Evolutionary conservation across 1,140 invertebrate genomes (phyloP), one percentile per base, ranked within the genome.

Genomic region (Eulimnadia texana): DNA sequence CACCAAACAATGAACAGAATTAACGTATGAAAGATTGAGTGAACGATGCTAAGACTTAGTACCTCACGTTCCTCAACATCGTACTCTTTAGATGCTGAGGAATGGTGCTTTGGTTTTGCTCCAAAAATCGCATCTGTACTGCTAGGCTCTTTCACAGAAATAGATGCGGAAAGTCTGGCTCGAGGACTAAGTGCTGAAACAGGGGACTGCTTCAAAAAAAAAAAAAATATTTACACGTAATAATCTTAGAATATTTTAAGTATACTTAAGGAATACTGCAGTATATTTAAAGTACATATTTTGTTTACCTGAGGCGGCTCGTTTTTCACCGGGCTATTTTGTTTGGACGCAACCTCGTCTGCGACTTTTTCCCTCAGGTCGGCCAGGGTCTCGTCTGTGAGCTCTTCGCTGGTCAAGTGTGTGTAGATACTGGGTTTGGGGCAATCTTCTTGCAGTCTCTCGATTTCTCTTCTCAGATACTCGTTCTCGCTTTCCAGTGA

Each of bases 401-500:
- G 6, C 16, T 42, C 33, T 42, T 42, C 33, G 16, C 33, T 42
- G 33, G 53, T 60, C 22, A 47, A 11, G 10, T 64, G 53, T 27
- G 60, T 49, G 42, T 58, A 58, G 28, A n/a, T 58, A n/a, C 55
- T 42, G 22, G 55, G 55, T 29, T 33, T 27, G 60, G 50, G 33
- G 23, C 19, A 58, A 29, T 58, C 55, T 58, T 58, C 73, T 66
- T 84, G 82, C 57, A 85, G 78, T 66, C 83, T 84, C 66, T 88
- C 86, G 65, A 88, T 79, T 74, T 90, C 86, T 69, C 85, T 88
- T 68, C 84, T 84, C 3, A 88, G 72, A 67, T 85, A 84, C n/a
- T 84, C 84, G 67, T 90, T 86, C 70, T 90, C 85, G 27, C 81
- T 67, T 73, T 86, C 84, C 10, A 90, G 68, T 62, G 91, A 88